Evolutionary conservation across 2,888 invertebrate species (phyloP).

Genomic region (Luffia ferchaultella): DNA sequence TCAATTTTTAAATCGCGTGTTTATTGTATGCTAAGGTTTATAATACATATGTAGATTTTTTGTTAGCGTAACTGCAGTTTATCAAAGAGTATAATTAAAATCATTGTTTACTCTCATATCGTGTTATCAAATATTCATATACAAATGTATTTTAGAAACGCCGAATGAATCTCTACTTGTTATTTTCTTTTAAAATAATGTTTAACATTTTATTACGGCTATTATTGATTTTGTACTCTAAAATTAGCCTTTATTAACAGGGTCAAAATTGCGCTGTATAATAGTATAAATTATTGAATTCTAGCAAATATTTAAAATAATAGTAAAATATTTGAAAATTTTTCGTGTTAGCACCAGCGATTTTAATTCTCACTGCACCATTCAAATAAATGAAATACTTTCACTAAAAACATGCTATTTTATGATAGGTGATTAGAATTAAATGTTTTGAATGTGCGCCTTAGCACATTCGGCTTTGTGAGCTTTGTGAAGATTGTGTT

Average conservation of each 20-base stretch:
- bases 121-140: neutral
- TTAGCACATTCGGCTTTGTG: no score
- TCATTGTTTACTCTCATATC: neutral
- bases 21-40: neutral
- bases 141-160: neutral
- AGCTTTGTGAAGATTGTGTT: no score
- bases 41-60: neutral
- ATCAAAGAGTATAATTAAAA: neutral
- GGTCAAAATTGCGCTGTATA: slow-evolving; percentile 52
- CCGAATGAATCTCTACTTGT: no score
- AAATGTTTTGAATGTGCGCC: neutral
- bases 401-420: slow-evolving; percentile 24
- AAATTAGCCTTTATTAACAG: slow-evolving; percentile 58
- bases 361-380: slow-evolving; percentile 42
- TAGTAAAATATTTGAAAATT: slow-evolving; percentile 41
- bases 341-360: slow-evolving; percentile 50
- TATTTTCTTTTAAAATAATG: no score
- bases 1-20: slow-evolving; percentile 53
- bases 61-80: neutral
- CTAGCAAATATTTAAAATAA: slow-evolving; percentile 48
- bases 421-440: neutral
- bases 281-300: slow-evolving; percentile 41
- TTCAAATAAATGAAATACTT: slow-evolving; percentile 36
- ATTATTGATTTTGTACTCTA: slow-evolving; percentile 59
- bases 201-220: slow-evolving; percentile 17